phyloP scores from a whole-genome alignment of 1,140 invertebrate species.

The Thrips palmi region DNA sequence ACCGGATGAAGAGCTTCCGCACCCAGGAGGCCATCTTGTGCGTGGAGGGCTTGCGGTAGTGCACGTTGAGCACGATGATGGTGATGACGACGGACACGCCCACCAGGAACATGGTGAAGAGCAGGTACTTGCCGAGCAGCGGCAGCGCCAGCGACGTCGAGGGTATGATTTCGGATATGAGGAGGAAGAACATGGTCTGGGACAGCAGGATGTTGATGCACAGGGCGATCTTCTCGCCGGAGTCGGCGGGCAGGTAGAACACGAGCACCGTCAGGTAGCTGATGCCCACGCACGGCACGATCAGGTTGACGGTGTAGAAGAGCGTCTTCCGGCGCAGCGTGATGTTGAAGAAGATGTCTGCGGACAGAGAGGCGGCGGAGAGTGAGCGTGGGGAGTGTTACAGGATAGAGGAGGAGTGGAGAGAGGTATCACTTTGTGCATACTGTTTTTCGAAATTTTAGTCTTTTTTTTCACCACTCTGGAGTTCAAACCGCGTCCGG shows the following conservation, averaged over 20 bases:
- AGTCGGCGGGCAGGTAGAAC: slow-evolving; percentile 96
- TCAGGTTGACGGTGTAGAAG: slow-evolving; percentile 92
- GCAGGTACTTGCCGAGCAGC: slow-evolving; percentile 89
- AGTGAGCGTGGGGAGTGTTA: no score
- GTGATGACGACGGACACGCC: slow-evolving; percentile 92
- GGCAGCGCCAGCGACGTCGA: slow-evolving; percentile 94
- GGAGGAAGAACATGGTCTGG: slow-evolving; percentile 97
- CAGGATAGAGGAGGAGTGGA: slow-evolving; percentile 4
- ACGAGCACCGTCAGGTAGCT: slow-evolving; percentile 82
- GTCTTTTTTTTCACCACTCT: no score
- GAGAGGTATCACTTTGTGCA: neutral
- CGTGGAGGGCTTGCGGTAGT: slow-evolving; percentile 95
- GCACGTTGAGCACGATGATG: slow-evolving; percentile 95
- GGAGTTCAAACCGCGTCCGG: no score
- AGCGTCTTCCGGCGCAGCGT: slow-evolving; percentile 84
- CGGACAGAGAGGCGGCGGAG: no score
- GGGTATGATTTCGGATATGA: slow-evolving; percentile 96
- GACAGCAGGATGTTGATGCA: slow-evolving; percentile 97
- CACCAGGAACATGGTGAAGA: slow-evolving; percentile 97
- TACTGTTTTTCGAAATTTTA: neutral
- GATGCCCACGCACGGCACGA: slow-evolving; percentile 84
- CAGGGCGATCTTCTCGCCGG: slow-evolving; percentile 94
- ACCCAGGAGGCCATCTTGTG: slow-evolving; percentile 93
- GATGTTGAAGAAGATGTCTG: slow-evolving; percentile 97
- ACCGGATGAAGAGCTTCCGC: slow-evolving; percentile 67